These are phyloP conservation scores for Linurgus olivaceus DNA, from an alignment of 2,797 vertebrate genomes.

Conservation along the genomic window DNA sequence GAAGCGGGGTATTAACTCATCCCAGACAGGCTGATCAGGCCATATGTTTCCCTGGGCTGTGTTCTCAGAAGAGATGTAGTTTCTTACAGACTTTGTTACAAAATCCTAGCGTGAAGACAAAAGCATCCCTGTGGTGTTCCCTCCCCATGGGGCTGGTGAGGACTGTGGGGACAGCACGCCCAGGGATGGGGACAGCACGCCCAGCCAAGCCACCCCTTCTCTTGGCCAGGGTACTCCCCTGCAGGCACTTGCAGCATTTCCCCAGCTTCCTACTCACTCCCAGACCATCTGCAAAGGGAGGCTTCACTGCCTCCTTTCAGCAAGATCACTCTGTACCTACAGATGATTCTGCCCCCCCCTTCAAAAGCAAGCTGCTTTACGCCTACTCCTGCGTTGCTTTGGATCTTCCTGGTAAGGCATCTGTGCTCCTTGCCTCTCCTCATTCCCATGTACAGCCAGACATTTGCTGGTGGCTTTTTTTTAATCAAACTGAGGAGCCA, in stretches of 20 bases:
- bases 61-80: neutral
- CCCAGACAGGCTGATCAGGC: slow-evolving; percentile 41
- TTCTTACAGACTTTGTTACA: neutral
- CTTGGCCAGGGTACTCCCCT: neutral
- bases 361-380: slow-evolving; percentile 41
- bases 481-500: neutral
- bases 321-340: slow-evolving; percentile 45
- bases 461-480: neutral
- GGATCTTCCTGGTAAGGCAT: slow-evolving; percentile 25
- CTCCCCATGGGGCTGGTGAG: neutral
- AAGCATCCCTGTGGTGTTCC: neutral
- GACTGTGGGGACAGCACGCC: rapidly evolving
- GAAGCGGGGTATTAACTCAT: slow-evolving; percentile 49
- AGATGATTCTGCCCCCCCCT: neutral
- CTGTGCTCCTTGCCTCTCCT: slow-evolving; percentile 2
- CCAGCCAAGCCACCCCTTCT: neutral
- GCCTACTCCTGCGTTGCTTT: slow-evolving; percentile 11
- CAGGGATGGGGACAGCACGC: neutral
- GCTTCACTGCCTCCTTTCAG: neutral
- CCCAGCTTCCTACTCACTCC: slow-evolving; percentile 12
- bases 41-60: slow-evolving; percentile 43
- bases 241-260: slow-evolving; percentile 13
- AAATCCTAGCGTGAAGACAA: neutral
- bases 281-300: slow-evolving; percentile 45
- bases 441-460: neutral